Evolutionary conservation across 1,140 invertebrate species (phyloP).

Genomic region (Pristionchus pacificus): DNA sequence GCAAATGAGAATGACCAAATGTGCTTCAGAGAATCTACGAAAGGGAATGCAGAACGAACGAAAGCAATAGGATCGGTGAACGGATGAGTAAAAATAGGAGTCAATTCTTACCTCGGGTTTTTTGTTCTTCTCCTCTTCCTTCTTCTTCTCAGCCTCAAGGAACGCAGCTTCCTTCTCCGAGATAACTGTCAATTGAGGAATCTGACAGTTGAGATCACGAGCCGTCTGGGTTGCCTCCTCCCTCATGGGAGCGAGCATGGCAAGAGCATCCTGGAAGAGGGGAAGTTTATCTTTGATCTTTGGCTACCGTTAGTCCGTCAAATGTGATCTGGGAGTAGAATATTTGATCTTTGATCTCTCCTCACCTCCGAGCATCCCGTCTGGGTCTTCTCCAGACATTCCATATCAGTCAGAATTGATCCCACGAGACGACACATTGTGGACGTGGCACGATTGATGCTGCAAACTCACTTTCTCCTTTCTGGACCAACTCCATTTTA

Average conservation of each 20-base stretch:
- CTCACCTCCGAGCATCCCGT: not conserved
- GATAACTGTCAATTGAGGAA: constrained; percentile 11
- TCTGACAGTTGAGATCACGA: constrained; percentile 40
- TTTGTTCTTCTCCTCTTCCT: not conserved
- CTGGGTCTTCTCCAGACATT: constrained; percentile 28
- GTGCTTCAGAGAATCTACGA: no score
- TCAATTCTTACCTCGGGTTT: not conserved
- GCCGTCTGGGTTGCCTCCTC: constrained; percentile 42
- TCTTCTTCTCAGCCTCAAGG: constrained; percentile 4
- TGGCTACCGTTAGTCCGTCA: not conserved
- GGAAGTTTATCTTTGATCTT: constrained; percentile 9
- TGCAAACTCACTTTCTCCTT: not conserved
- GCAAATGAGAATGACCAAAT: no score
- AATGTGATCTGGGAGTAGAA: no score
- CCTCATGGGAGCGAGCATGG: constrained; percentile 43
- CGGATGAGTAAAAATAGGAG: no score
- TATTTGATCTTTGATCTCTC: no score
- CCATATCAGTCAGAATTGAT: constrained; percentile 32
- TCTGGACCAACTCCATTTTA: no score
- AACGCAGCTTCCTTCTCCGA: constrained; percentile 4
- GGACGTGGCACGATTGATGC: constrained; percentile 13
- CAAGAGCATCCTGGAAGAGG: constrained; percentile 32
- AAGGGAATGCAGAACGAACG: no score
- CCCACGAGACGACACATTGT: constrained; percentile 39
- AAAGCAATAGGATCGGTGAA: no score